These are phyloP conservation scores for Hyles vespertilio DNA, from an alignment of 1,140 invertebrate species.

Conservation along the genomic window DNA sequence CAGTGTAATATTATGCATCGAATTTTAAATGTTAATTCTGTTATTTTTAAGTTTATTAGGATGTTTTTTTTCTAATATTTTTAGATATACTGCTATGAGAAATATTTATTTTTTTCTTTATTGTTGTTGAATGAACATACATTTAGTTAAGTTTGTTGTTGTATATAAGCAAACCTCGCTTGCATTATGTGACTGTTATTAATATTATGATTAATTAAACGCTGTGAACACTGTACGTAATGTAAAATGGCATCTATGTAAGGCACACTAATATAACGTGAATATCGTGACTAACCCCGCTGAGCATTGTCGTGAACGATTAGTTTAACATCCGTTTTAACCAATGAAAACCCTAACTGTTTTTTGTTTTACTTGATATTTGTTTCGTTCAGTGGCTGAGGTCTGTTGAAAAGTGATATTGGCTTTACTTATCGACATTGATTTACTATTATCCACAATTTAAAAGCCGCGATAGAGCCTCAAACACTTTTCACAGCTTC, in stretches of 20 bases:
- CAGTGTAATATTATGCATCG: conserved; percentile 23
- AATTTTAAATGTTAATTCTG: conserved; percentile 18
- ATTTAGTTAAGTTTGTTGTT: conserved; percentile 45
- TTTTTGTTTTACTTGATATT: conserved; percentile 12
- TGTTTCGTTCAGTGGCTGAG: conserved; percentile 1
- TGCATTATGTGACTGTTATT: conserved; percentile 72
- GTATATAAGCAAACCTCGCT: conserved; percentile 70
- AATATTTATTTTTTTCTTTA: conserved; percentile 33
- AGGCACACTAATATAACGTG: conserved; percentile 58
- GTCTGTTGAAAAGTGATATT: conserved; percentile 10
- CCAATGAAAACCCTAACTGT: conserved; percentile 15
- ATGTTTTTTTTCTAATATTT: conserved; percentile 31
- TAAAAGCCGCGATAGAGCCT: conserved; percentile 1
- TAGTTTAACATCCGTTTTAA: conserved; percentile 29
- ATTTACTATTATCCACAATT: neutral
- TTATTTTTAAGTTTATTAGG: conserved; percentile 35
- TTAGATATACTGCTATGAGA: conserved; percentile 24
- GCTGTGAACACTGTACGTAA: conserved; percentile 49
- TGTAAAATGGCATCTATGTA: conserved; percentile 53
- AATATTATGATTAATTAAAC: conserved; percentile 40
- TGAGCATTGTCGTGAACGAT: conserved; percentile 46
- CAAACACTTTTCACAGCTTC: conserved; percentile 16
- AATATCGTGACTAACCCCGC: conserved; percentile 64
- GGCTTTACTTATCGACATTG: neutral
- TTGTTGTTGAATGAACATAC: conserved; percentile 47